Percentiles rank a stretch among this genome's conserved stretches.
Evolutionary conservation across 1,140 invertebrate genomes (phyloP).

Genomic region (Bemisia tabaci): DNA sequence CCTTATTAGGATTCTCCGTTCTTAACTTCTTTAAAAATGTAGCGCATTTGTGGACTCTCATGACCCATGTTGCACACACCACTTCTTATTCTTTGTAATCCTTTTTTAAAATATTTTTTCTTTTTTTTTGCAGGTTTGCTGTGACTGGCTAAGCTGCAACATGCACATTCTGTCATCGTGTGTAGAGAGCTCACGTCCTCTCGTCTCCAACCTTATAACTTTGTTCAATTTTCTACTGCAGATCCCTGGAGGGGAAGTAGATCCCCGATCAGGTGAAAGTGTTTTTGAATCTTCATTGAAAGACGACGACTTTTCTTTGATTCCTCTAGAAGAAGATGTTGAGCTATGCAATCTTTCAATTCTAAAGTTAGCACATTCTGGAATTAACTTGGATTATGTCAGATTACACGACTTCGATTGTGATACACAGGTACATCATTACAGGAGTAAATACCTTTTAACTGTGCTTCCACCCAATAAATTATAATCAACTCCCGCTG

Average conservation of each 20-base stretch:
- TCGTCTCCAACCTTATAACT: background rate
- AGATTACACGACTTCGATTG: too few species aligned
- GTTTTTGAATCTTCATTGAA: background rate
- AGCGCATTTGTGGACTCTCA: too few species aligned
- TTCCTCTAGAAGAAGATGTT: background rate
- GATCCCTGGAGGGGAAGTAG: background rate
- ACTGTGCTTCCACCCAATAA: too few species aligned
- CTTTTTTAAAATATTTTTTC: too few species aligned
- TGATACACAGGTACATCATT: too few species aligned
- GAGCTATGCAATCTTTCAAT: background rate
- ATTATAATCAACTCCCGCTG: too few species aligned
- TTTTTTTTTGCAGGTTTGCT: too few species aligned
- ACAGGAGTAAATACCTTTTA: too few species aligned
- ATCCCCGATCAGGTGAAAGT: background rate
- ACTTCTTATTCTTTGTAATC: too few species aligned
- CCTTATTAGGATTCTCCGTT: too few species aligned
- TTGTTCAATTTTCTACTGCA: background rate
- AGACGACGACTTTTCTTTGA: background rate
- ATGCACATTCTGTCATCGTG: background rate
- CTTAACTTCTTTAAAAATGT: too few species aligned
- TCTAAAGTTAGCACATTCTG: background rate
- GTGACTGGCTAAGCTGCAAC: background rate
- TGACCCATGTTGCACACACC: too few species aligned
- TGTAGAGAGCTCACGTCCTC: background rate
- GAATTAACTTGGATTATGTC: background rate